Percentiles rank a stretch among this genome's conserved stretches.
These are phyloP conservation scores for Borostomias antarcticus DNA, from an alignment of 2,797 vertebrate genomes.

Conservation along the genomic window DNA sequence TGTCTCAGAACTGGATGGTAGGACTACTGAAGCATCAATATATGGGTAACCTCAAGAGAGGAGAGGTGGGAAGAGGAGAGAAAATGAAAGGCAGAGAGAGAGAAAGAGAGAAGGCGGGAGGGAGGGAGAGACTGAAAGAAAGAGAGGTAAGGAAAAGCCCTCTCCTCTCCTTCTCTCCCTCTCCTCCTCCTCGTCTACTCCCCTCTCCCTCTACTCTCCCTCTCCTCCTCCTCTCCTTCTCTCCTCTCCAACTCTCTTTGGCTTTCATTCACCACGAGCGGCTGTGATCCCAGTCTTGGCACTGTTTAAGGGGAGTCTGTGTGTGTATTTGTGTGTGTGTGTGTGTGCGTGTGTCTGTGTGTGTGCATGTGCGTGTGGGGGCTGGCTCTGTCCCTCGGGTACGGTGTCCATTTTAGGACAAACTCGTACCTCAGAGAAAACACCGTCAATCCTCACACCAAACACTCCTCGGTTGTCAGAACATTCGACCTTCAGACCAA, in stretches of 20 bases:
- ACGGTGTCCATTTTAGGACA: neutral
- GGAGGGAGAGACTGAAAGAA: neutral
- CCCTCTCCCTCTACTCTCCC: neutral
- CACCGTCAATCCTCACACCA: no score
- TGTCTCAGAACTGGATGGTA: slow-evolving; percentile 68
- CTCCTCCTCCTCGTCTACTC: no score
- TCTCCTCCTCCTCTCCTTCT: slow-evolving; percentile 60
- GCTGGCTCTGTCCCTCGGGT: neutral
- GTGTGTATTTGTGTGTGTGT: slow-evolving; percentile 25
- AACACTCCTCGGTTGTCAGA: no score
- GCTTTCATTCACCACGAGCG: slow-evolving; percentile 57
- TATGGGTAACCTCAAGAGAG: neutral
- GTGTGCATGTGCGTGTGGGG: neutral
- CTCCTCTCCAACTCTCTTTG: slow-evolving; percentile 56
- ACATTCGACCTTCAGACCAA: no score
- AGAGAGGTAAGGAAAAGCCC: neutral
- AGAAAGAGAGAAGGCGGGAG: neutral
- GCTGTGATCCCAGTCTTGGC: slow-evolving; percentile 63
- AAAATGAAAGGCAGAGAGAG: neutral
- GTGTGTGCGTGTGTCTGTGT: slow-evolving; percentile 28
- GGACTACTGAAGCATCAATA: slow-evolving; percentile 50
- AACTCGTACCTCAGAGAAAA: neutral
- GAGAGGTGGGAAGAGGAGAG: neutral
- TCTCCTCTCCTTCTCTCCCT: neutral
- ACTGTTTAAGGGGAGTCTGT: slow-evolving; percentile 37